Evolutionary conservation across 92 coral and sea anemone species (phyloP), one percentile per base, ranked within the genome.

Genomic region (Epizoanthus fatuus): DNA sequence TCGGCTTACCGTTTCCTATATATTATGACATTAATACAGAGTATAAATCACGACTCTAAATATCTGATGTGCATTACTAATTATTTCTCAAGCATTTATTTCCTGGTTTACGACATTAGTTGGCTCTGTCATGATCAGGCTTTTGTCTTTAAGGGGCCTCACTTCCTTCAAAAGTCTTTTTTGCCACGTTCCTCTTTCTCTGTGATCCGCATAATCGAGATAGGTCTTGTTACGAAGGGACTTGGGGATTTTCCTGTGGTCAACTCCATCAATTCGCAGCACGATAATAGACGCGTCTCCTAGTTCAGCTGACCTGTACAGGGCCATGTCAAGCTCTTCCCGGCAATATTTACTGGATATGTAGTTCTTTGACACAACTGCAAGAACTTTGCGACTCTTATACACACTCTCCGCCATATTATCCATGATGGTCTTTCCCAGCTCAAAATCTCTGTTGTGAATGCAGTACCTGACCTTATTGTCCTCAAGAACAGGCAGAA

Each of bases 391-490:
- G 8, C 92, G 90, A 71, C 98, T 94, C n/a, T 88, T 77, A 79
- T 94, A 94, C 32, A 94, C 93, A 37, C 95, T 89, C 13, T 94
- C 93, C 3, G 98, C 95, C 83, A 94, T 94, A 86, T 94, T 94
- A 29, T 94, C 98, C 44, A 86, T 79, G 51, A 94, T 91, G 39
- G 95, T 74, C 70, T 94, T 92, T 3, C 98, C 98, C 58, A 87
- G 59, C 73, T 92, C 93, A 45, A 86, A 94, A 79, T 94, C 95
- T 63, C 93, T 88, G 86, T 80, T 81, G 64, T 93, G 91, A 32
- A 94, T 88, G 74, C 95, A 94, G 72, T 94, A 94, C 32, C 72
- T 84, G 5, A 94, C 90, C 40, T 55, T 78, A 71, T 89, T 86
- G 56, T 94, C 84, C 1, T 94, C 98, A 58, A 94, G 72, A 7